These are phyloP conservation scores for Xyrichtys novacula DNA, from an alignment of 2,797 vertebrate genomes.

Conservation along the genomic window DNA sequence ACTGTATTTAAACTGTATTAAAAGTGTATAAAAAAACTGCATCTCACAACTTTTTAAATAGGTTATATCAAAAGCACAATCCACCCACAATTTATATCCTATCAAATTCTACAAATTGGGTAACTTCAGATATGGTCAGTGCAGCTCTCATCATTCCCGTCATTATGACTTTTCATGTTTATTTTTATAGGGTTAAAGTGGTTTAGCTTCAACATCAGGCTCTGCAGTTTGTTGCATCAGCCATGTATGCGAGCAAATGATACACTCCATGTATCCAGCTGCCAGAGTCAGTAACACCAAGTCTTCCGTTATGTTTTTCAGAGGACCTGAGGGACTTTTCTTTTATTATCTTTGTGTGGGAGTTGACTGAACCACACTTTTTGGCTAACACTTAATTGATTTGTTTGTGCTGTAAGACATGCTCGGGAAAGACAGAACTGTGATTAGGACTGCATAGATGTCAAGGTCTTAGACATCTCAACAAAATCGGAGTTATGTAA, in stretches of 20 bases:
- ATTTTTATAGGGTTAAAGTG: background rate
- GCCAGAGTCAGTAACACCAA: background rate
- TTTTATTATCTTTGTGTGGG: conserved; percentile 35
- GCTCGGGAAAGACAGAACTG: conserved; percentile 2
- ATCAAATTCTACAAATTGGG: conserved; percentile 2
- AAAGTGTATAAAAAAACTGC: background rate
- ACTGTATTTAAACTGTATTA: conserved; percentile 25
- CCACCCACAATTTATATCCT: conserved; percentile 13
- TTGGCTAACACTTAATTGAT: conserved; percentile 39
- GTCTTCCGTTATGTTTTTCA: background rate
- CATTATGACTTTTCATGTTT: conserved; percentile 21
- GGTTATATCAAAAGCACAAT: background rate
- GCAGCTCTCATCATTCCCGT: background rate
- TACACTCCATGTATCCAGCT: background rate
- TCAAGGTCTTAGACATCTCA: conserved; percentile 12
- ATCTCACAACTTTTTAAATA: conserved; percentile 1
- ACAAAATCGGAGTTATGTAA: conserved; percentile 2
- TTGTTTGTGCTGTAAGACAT: conserved; percentile 20
- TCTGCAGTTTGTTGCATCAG: conserved; percentile 27
- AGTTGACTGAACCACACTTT: conserved; percentile 19
- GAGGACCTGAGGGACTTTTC: conserved; percentile 5
- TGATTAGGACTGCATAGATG: conserved; percentile 23
- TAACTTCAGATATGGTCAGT: background rate
- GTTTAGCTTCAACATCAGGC: conserved; percentile 14
- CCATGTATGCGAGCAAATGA: background rate